These are phyloP conservation scores for Drosophila mayri DNA, from an alignment of 1,140 invertebrate genomes.

Conservation along the genomic window DNA sequence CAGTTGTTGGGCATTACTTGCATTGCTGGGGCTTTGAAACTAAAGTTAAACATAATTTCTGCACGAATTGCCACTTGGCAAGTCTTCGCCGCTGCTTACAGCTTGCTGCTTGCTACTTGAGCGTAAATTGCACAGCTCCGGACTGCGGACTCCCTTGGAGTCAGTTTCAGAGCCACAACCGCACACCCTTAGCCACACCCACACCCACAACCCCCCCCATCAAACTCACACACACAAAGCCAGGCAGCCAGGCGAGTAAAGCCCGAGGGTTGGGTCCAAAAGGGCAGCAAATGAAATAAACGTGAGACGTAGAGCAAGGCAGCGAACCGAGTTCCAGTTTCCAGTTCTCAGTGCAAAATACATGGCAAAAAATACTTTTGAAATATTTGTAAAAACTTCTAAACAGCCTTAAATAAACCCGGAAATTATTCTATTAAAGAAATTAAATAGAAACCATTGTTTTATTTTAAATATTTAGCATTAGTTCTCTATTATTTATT, in stretches of 20 bases:
- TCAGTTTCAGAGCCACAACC: constrained; percentile 53
- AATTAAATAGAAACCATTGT: too few relatives aligned
- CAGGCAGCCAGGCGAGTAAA: constrained; percentile 64
- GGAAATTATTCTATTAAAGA: neutral
- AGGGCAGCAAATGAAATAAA: constrained; percentile 65
- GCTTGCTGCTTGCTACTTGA: constrained; percentile 62
- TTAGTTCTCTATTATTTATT: neutral
- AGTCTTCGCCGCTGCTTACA: constrained; percentile 50
- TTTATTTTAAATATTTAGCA: neutral
- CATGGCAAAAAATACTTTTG: neutral
- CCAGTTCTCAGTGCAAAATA: constrained; percentile 39
- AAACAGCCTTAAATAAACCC: neutral
- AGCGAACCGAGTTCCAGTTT: constrained; percentile 42
- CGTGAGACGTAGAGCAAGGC: constrained; percentile 54
- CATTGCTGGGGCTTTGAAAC: constrained; percentile 68
- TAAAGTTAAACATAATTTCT: constrained; percentile 83
- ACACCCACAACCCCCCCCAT: constrained; percentile 37
- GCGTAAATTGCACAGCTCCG: constrained; percentile 73
- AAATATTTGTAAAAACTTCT: neutral
- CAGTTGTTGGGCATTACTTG: constrained; percentile 44
- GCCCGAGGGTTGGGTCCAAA: constrained; percentile 36
- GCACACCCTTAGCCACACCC: constrained; percentile 9
- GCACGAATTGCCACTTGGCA: constrained; percentile 76
- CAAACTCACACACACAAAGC: constrained; percentile 53
- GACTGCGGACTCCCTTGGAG: constrained; percentile 31